Base-by-base conservation (phyloP, 2,888 invertebrate genomes). In the Lasioglossum figueresi region DNA sequence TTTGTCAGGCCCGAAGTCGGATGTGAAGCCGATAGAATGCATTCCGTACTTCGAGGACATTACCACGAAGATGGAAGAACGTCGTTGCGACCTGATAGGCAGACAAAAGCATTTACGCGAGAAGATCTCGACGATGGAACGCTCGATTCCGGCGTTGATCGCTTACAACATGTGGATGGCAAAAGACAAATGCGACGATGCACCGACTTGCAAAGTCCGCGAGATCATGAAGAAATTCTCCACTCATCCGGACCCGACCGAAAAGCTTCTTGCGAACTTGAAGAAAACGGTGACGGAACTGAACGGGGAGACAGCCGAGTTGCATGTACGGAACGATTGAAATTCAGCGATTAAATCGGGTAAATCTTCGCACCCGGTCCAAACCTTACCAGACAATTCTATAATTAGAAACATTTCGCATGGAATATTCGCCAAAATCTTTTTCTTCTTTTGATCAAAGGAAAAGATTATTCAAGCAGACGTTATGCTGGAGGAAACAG, bases 271-370 rank as follows among this genome's bases (percentile, higher is more conserved):
- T 45, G 83, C 85, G 31, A 84, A 88, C 45, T 85, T 94, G 45
- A 88, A 87, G 76, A 90, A 75, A 6, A 78, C 83, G 0, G 91
- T 92, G 45, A 76, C 92, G 75, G 85, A 88, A 40, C 82, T 94
- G n/a, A 89, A 92, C 48, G 79, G 77, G 31, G 93, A 94, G 90
- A 93, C 92, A 80, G 82, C 91, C 74, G 91, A 94, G 86, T 93
- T 94, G 92, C 93, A 94, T 92, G 94, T 94, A 94, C 92, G 91
- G 84, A 89, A 88, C 86, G 92, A 92, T 90, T 82, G 85, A 89
- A 83, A 91, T 92, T 92, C 89, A 79, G 37, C 89, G 89, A 80
- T 89, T 84, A 88, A 79, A 87, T 84, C 83, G 89, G 93, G 92
- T 93, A 91, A 92, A 91, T 92, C 82, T 91, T 87, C 37, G 76